Evolutionary conservation across 2,888 invertebrate species (phyloP).

Genomic region (Brachyptera putata): DNA sequence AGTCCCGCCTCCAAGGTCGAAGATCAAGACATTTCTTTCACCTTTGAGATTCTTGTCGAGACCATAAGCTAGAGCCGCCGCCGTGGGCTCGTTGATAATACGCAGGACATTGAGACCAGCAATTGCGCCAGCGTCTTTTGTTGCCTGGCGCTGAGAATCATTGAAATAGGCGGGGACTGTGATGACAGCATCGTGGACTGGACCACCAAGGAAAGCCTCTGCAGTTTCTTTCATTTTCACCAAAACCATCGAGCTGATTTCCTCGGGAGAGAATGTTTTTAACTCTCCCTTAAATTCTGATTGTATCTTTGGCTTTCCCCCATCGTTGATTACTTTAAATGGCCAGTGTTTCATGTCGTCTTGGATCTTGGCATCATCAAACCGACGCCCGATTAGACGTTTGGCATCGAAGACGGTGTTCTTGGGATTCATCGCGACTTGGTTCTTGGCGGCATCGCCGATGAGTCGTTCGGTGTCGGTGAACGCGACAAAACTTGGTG

Average conservation of each 20-base stretch:
- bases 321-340: constrained; percentile 77
- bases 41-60: constrained; percentile 62
- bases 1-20: constrained; percentile 83
- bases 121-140: constrained; percentile 85
- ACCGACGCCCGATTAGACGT: constrained; percentile 88
- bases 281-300: constrained; percentile 83
- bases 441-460: no score
- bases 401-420: constrained; percentile 52
- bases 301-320: constrained; percentile 75
- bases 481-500: no score
- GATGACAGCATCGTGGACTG: constrained; percentile 68
- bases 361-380: constrained; percentile 81
- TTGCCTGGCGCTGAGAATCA: constrained; percentile 86
- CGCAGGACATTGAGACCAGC: constrained; percentile 83
- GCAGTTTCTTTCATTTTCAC: constrained; percentile 92
- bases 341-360: constrained; percentile 93
- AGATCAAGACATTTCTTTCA: constrained; percentile 77
- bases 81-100: constrained; percentile 88
- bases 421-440: no score
- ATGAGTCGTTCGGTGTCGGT: no score
- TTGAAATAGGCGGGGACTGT: constrained; percentile 91
- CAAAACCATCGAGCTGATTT: constrained; percentile 88
- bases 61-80: constrained; percentile 83
- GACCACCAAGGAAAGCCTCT: constrained; percentile 80
- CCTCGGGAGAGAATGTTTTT: constrained; percentile 87